phyloP scores from a whole-genome alignment of 2,888 invertebrate genomes.

The Biston betularia region DNA sequence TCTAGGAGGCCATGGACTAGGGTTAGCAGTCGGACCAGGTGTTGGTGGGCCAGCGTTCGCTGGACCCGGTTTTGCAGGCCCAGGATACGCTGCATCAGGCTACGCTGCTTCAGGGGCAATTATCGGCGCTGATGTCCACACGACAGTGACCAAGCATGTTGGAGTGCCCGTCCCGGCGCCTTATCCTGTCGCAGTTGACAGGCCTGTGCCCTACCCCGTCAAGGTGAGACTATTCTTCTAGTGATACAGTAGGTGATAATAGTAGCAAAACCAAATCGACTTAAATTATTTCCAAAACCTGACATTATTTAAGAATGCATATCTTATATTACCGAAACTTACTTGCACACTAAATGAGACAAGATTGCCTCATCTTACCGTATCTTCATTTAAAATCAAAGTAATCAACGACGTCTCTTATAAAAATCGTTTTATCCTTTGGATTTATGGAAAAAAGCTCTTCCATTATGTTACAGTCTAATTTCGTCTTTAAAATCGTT shows the following conservation, averaged over 20 bases:
- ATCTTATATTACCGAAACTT: too few species aligned
- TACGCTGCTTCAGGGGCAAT: constrained; percentile 52
- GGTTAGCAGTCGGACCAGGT: constrained; percentile 37
- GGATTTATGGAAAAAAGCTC: too few species aligned
- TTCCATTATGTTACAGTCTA: too few species aligned
- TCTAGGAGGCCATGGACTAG: constrained; percentile 19
- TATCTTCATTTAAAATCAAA: too few species aligned
- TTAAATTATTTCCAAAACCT: too few species aligned
- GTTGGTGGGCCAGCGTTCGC: constrained; percentile 20
- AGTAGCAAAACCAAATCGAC: too few species aligned
- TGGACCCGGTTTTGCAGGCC: constrained; percentile 43
- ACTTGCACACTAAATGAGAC: too few species aligned
- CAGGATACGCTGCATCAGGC: constrained; percentile 28
- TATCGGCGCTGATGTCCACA: constrained; percentile 80
- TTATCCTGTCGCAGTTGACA: constrained; percentile 79
- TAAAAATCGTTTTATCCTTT: too few species aligned
- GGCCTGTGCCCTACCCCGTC: constrained; percentile 77
- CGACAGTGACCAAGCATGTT: constrained; percentile 81
- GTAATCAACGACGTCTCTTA: too few species aligned
- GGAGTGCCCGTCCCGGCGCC: constrained; percentile 81
- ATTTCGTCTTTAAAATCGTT: background rate
- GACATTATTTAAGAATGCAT: too few species aligned
- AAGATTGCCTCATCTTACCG: too few species aligned
- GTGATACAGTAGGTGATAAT: too few species aligned
- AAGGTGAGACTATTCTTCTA: constrained; percentile 57